These are phyloP conservation scores for Gnathonemus echidnorhynchus DNA, from an alignment of 2,113 vertebrate species.

Conservation along the genomic window DNA sequence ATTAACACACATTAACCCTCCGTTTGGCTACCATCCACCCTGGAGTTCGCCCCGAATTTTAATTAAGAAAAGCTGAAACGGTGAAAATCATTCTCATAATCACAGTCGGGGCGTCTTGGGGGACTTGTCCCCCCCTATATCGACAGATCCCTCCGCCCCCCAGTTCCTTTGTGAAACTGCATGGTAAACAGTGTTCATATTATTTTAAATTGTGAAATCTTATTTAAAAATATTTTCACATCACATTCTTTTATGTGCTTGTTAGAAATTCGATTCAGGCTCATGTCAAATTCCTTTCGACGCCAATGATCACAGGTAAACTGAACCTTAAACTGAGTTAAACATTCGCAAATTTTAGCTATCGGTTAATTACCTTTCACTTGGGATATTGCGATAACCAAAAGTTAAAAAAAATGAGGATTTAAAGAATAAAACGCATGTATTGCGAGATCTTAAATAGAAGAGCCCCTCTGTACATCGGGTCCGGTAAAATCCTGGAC, in stretches of 20 bases:
- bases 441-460: background rate
- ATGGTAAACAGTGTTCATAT: no score
- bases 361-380: background rate
- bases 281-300: no score
- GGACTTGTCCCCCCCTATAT: no score
- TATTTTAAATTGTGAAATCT: no score
- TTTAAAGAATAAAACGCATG: background rate
- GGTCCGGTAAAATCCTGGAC: background rate
- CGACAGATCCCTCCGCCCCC: no score
- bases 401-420: background rate
- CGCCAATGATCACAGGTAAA: background rate
- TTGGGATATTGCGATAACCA: background rate
- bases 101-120: no score
- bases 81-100: no score
- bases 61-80: background rate
- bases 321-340: background rate
- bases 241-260: no score
- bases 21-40: background rate
- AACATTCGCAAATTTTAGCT: background rate
- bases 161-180: no score
- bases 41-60: background rate
- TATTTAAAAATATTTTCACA: no score
- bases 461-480: background rate
- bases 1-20: background rate
- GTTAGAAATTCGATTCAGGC: no score